Evolutionary conservation across 2,888 invertebrate genomes (phyloP).

Genomic region (Limnephilus auricula): DNA sequence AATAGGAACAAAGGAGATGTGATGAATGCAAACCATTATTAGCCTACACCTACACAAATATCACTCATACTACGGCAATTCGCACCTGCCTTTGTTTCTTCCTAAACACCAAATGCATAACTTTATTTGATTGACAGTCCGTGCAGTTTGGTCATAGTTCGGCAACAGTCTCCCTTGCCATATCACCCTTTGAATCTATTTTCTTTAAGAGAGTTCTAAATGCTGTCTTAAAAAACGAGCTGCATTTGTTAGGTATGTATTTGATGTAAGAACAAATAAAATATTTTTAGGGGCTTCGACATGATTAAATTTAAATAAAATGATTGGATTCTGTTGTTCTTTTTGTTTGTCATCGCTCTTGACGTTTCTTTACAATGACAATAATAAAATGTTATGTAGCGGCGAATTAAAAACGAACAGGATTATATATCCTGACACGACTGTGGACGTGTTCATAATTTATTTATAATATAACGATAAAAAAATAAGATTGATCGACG

Average conservation of each 20-base stretch:
- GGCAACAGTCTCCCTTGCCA: too few relatives aligned
- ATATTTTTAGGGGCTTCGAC: neutral
- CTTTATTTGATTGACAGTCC: too few relatives aligned
- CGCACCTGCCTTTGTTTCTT: too few relatives aligned
- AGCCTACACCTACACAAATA: too few relatives aligned
- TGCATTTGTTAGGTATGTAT: neutral
- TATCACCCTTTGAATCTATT: too few relatives aligned
- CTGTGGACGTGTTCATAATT: slow-evolving; percentile 2
- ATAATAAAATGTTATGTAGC: slow-evolving; percentile 60
- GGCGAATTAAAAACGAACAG: slow-evolving; percentile 25
- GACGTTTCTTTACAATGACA: slow-evolving; percentile 63
- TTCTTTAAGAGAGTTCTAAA: too few relatives aligned
- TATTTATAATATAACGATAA: neutral
- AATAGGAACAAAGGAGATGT: too few relatives aligned
- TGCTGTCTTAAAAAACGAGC: too few relatives aligned
- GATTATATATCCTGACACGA: neutral
- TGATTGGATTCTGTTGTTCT: slow-evolving; percentile 63
- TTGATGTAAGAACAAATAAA: neutral
- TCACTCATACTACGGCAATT: too few relatives aligned
- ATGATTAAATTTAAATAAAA: slow-evolving; percentile 65
- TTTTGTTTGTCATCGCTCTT: slow-evolving; percentile 65
- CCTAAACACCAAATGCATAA: too few relatives aligned
- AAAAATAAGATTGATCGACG: slow-evolving; percentile 7
- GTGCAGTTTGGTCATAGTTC: too few relatives aligned
- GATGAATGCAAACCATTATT: too few relatives aligned